Percentiles rank a stretch among this genome's conserved stretches.
Conservation (phyloP, 1,140 invertebrate genomes). For the Cryptotermes secundus region DNA sequence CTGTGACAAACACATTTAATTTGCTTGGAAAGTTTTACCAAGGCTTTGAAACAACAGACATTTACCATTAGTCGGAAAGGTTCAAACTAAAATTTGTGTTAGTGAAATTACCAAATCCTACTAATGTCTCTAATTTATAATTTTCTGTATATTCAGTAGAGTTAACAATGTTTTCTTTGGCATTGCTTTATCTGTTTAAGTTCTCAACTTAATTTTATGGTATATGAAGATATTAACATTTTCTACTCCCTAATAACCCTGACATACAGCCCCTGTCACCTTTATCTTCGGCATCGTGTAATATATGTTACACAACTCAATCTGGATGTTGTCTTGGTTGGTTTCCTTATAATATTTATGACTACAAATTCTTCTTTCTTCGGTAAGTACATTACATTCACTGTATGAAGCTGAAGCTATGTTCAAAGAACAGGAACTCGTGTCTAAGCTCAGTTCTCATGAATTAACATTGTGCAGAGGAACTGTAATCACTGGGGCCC, state of each 20-base stretch:
- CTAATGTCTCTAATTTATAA: slow-evolving; percentile 10
- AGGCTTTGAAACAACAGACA: slow-evolving; percentile 5
- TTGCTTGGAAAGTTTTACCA: slow-evolving; percentile 6
- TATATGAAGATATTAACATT: neutral
- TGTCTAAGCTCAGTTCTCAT: neutral
- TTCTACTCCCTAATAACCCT: neutral
- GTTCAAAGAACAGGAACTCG: neutral
- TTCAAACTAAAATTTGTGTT: neutral
- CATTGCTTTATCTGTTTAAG: neutral
- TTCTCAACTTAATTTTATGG: neutral
- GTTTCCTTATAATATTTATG: neutral
- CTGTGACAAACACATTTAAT: slow-evolving; percentile 19
- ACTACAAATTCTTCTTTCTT: neutral
- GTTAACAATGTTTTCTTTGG: neutral
- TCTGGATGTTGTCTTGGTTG: neutral
- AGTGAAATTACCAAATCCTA: neutral
- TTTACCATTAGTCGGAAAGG: neutral
- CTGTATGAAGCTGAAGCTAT: neutral
- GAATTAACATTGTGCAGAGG: neutral
- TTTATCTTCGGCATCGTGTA: neutral
- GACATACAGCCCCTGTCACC: neutral
- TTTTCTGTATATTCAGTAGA: slow-evolving; percentile 5
- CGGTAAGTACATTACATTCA: neutral
- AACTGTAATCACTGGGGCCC: neutral
- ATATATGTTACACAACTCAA: neutral